phyloP scores from a whole-genome alignment of 2,797 vertebrate species.

The Gallirallus australis region DNA sequence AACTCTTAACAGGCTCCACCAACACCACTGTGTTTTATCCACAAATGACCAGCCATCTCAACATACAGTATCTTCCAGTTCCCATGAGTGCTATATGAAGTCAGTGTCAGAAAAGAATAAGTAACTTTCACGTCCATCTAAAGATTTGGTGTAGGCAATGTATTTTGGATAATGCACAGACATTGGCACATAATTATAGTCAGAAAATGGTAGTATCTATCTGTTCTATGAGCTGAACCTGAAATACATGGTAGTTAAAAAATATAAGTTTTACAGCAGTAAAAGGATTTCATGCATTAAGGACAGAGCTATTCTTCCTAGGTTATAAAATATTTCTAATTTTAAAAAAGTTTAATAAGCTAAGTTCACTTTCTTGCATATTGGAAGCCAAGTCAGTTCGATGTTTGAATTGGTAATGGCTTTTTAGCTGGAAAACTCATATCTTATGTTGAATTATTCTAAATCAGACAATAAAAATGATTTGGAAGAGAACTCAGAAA shows the following conservation, averaged over 20 bases:
- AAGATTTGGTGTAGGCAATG: not conserved
- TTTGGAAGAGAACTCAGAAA: constrained; percentile 50
- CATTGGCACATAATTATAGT: not conserved
- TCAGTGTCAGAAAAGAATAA: not conserved
- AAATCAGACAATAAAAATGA: constrained; percentile 59
- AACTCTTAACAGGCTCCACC: not conserved
- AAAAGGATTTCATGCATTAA: not conserved
- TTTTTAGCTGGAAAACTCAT: constrained; percentile 39
- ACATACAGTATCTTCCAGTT: not conserved
- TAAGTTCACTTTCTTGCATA: not conserved
- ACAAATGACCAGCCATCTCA: not conserved
- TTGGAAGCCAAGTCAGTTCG: constrained; percentile 23
- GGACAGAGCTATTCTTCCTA: not conserved
- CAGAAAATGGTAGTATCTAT: not conserved
- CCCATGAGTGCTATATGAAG: not conserved
- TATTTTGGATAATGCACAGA: not conserved
- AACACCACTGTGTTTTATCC: not conserved
- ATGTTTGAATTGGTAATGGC: constrained; percentile 45
- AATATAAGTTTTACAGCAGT: not conserved
- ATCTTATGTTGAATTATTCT: constrained; percentile 57
- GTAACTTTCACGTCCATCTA: not conserved
- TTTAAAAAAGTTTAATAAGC: constrained; percentile 19
- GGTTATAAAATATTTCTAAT: not conserved
- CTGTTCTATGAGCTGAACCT: not conserved
- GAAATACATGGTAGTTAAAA: not conserved